These are phyloP conservation scores for Microcebus murinus DNA, from an alignment of 2,113 vertebrate species.

Conservation along the genomic window DNA sequence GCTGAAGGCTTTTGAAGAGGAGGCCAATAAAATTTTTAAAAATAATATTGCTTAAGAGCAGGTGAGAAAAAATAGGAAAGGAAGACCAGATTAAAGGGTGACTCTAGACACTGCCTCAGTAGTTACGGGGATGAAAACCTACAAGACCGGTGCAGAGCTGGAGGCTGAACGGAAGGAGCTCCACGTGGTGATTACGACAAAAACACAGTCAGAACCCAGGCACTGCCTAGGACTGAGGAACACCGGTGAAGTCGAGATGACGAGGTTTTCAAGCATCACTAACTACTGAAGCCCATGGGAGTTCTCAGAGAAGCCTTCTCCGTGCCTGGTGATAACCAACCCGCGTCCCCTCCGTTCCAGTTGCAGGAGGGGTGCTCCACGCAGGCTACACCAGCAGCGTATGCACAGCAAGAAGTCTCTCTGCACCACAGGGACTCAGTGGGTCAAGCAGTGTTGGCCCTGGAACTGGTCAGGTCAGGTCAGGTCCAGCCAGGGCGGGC, in stretches of 20 bases:
- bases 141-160: not conserved
- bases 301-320: not conserved
- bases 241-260: not conserved
- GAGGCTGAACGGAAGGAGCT: not conserved
- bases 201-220: not conserved
- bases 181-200: fast-evolving
- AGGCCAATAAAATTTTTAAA: not conserved
- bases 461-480: not conserved
- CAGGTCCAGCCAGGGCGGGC: not conserved
- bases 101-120: not conserved
- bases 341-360: not conserved
- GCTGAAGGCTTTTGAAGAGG: not conserved
- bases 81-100: not conserved
- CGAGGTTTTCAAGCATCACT: not conserved
- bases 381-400: not conserved
- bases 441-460: not conserved
- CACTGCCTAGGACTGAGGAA: not conserved
- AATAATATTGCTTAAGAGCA: not conserved
- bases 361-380: not conserved
- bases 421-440: not conserved
- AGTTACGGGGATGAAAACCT: not conserved
- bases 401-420: not conserved
- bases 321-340: too few species aligned
- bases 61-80: not conserved
- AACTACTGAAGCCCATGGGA: not conserved